Evolutionary conservation across 2,888 invertebrate genomes (phyloP).

Genomic region (Andrena bicolor): DNA sequence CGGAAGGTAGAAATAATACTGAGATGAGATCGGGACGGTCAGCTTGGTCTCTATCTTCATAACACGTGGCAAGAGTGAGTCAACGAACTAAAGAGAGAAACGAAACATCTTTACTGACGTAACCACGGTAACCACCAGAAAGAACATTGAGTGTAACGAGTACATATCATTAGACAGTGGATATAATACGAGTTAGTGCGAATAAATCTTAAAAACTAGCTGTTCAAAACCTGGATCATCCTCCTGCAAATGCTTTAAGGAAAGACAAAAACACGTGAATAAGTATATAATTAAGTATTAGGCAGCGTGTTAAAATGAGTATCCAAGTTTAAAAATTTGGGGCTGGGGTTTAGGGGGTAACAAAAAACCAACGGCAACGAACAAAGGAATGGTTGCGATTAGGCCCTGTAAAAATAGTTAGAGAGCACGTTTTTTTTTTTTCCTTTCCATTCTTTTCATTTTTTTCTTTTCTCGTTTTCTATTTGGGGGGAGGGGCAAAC

Average conservation of each 20-base stretch:
- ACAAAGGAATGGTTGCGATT: conserved; percentile 73
- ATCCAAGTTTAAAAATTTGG: conserved; percentile 67
- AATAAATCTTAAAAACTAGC: conserved; percentile 84
- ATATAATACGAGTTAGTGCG: conserved; percentile 75
- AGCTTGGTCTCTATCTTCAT: conserved; percentile 74
- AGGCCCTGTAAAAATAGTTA: conserved; percentile 78
- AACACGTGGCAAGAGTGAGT: conserved; percentile 81
- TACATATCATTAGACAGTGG: conserved; percentile 79
- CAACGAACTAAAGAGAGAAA: conserved; percentile 79
- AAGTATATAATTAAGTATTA: conserved; percentile 80
- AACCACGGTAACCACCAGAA: conserved; percentile 82
- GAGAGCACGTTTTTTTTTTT: conserved; percentile 58
- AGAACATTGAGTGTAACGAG: conserved; percentile 81
- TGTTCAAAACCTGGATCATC: conserved; percentile 85
- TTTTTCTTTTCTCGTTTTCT: conserved; percentile 30
- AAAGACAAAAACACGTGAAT: conserved; percentile 83
- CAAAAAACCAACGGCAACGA: conserved; percentile 74
- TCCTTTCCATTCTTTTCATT: conserved; percentile 45
- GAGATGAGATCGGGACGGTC: conserved; percentile 46
- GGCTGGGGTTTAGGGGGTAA: conserved; percentile 43
- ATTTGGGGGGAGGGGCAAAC: conserved; percentile 43
- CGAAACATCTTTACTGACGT: conserved; percentile 78
- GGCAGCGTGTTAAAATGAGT: conserved; percentile 78
- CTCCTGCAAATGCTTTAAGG: conserved; percentile 85
- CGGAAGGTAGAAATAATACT: conserved; percentile 57